phyloP scores from a whole-genome alignment of 2,113 vertebrate genomes.

The Heterochromis multidens region DNA sequence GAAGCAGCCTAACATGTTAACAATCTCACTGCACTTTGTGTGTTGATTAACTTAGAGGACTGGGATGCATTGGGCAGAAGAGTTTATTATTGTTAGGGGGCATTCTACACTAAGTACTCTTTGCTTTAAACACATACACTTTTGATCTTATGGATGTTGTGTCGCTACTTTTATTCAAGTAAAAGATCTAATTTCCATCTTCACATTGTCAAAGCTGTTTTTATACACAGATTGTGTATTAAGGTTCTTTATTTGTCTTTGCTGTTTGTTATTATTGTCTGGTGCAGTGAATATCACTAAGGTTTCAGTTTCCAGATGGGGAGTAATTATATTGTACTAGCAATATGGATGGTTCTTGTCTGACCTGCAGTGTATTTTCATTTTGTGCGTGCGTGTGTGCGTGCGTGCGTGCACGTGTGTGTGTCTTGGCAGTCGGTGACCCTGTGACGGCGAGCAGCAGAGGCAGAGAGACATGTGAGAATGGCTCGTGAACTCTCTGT shows the following conservation, averaged over 20 bases:
- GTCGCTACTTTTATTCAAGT: background rate
- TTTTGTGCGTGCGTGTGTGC: background rate
- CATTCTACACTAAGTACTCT: background rate
- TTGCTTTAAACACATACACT: background rate
- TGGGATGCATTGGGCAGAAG: background rate
- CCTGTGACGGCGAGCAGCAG: slow-evolving; percentile 30
- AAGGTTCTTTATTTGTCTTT: background rate
- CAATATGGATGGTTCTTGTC: background rate
- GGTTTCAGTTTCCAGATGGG: slow-evolving; percentile 3
- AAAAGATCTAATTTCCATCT: background rate
- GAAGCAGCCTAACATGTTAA: background rate
- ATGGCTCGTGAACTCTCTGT: slow-evolving; percentile 58
- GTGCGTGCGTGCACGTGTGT: background rate
- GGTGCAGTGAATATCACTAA: background rate
- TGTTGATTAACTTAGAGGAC: background rate
- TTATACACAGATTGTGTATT: background rate
- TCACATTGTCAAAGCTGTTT: background rate
- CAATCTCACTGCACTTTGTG: background rate
- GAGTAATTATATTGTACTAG: slow-evolving; percentile 17
- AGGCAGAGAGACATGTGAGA: slow-evolving; percentile 56
- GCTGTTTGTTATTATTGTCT: background rate
- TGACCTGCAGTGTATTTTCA: slow-evolving; percentile 16
- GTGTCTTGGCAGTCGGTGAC: slow-evolving; percentile 45
- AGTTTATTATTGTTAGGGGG: background rate
- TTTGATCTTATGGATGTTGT: background rate